These are phyloP conservation scores for Darevskia nairensis DNA, from an alignment of 2,797 vertebrate species.

Conservation along the genomic window DNA sequence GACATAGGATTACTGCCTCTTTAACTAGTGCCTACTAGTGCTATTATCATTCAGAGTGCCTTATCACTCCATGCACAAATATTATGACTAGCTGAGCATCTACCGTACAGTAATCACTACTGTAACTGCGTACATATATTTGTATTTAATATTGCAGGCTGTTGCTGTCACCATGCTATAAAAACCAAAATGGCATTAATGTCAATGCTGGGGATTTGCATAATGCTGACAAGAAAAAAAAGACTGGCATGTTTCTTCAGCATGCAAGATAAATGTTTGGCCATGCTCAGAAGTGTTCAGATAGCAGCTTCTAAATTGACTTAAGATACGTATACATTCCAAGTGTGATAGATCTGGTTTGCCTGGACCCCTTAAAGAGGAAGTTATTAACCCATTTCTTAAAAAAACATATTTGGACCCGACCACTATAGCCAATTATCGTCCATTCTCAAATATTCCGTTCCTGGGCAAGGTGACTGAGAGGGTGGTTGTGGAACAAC, in stretches of 20 bases:
- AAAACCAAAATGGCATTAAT: slow-evolving; percentile 66
- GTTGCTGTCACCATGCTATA: slow-evolving; percentile 72
- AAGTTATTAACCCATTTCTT: no score
- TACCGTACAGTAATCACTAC: slow-evolving; percentile 64
- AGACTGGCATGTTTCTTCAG: slow-evolving; percentile 48
- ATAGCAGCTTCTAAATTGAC: slow-evolving; percentile 17
- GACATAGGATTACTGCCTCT: slow-evolving; percentile 62
- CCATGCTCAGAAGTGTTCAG: slow-evolving; percentile 41
- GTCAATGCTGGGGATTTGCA: slow-evolving; percentile 59
- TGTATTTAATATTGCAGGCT: slow-evolving; percentile 70
- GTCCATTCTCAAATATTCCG: no score
- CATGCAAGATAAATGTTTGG: slow-evolving; percentile 26
- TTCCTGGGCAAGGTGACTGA: no score
- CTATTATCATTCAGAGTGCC: slow-evolving; percentile 69
- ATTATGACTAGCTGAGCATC: slow-evolving; percentile 66
- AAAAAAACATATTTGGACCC: no score
- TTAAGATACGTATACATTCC: background rate
- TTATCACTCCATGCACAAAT: slow-evolving; percentile 69
- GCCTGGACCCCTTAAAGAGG: no score
- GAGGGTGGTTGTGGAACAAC: no score
- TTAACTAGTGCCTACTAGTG: slow-evolving; percentile 61
- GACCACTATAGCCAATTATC: no score
- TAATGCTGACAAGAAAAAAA: slow-evolving; percentile 57
- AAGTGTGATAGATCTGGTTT: background rate
- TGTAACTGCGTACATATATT: slow-evolving; percentile 60